Conservation (phyloP, 2,888 invertebrate species). For the Drosophila lacicola region DNA sequence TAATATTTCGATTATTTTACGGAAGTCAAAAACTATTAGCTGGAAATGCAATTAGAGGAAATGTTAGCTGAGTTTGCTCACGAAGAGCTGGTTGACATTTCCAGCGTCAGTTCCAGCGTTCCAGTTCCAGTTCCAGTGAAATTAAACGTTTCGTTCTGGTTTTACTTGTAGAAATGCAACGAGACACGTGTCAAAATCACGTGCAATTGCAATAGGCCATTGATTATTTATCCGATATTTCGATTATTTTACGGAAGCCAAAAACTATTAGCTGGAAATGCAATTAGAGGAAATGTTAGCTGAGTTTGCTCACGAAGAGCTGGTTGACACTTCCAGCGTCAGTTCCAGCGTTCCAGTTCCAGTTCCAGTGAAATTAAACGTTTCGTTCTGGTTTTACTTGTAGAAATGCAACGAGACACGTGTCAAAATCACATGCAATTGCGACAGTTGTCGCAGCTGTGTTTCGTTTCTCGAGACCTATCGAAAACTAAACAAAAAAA, state of each 20-base stretch:
- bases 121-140: slow-evolving; percentile 25
- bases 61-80: slow-evolving; percentile 35
- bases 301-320: slow-evolving; percentile 44
- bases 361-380: slow-evolving; percentile 34
- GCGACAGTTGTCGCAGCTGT: background rate
- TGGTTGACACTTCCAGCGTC: slow-evolving; percentile 8
- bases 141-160: slow-evolving; percentile 39
- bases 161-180: slow-evolving; percentile 25
- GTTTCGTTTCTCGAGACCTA: slow-evolving; percentile 10
- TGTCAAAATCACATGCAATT: slow-evolving; percentile 28
- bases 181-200: slow-evolving; percentile 39
- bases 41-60: slow-evolving; percentile 25
- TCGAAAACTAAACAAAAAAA: slow-evolving; percentile 2
- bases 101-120: slow-evolving; percentile 3
- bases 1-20: slow-evolving; percentile 7
- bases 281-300: slow-evolving; percentile 18
- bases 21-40: slow-evolving; percentile 29
- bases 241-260: slow-evolving; percentile 31
- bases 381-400: slow-evolving; percentile 31
- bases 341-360: slow-evolving; percentile 8
- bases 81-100: slow-evolving; percentile 28
- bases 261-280: slow-evolving; percentile 15
- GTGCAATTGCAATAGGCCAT: slow-evolving; percentile 86
- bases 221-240: slow-evolving; percentile 5
- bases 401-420: slow-evolving; percentile 42